phyloP scores from a whole-genome alignment of 2,113 vertebrate species.

The Mastomys coucha region DNA sequence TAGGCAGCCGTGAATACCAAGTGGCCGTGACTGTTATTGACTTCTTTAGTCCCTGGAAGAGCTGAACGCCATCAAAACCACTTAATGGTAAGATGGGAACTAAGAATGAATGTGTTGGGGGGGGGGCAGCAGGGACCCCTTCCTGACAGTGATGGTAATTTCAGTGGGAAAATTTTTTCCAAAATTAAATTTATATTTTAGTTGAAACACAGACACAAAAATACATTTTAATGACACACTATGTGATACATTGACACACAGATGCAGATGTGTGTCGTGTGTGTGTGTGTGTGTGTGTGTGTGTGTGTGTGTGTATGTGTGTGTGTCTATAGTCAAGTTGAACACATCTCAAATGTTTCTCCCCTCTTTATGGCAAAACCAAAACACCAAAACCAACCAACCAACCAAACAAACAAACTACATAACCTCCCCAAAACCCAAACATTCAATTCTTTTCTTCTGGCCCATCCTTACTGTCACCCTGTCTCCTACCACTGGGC shows the following conservation, averaged over 20 bases:
- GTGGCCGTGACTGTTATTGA: neutral
- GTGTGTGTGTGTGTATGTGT: too few species aligned
- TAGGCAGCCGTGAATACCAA: neutral
- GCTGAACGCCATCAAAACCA: neutral
- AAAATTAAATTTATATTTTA: neutral
- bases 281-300: too few species aligned
- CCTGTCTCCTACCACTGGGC: neutral
- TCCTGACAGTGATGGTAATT: neutral
- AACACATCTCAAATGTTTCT: neutral
- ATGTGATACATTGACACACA: too few species aligned
- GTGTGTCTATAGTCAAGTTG: neutral
- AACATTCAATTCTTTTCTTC: neutral
- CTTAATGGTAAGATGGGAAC: neutral
- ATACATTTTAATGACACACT: neutral
- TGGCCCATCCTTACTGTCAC: neutral
- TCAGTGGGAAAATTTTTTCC: neutral
- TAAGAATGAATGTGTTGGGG: neutral
- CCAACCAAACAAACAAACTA: neutral
- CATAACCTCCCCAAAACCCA: neutral
- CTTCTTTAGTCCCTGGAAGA: neutral
- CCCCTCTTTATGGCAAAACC: neutral
- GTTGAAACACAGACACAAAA: neutral
- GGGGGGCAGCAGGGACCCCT: neutral
- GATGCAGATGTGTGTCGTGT: too few species aligned
- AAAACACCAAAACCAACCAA: neutral